Conservation (phyloP, 1,140 invertebrate species). For the Drosophila triauraria region DNA sequence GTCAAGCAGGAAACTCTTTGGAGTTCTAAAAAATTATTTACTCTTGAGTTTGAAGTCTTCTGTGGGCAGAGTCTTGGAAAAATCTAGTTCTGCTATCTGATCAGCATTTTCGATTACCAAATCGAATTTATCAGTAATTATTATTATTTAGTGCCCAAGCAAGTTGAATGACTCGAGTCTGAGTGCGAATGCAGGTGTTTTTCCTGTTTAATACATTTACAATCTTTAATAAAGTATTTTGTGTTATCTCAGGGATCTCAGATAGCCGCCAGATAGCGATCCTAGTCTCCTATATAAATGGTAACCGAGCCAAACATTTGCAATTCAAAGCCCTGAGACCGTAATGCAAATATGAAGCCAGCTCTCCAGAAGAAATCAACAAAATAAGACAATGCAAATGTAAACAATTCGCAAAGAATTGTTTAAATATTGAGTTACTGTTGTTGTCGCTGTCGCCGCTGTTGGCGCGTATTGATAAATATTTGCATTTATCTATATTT, state of each 20-base stretch:
- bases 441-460: not conserved
- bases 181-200: slow-evolving; percentile 33
- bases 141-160: slow-evolving; percentile 30
- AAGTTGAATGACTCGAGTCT: slow-evolving; percentile 49
- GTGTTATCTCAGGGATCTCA: slow-evolving; percentile 48
- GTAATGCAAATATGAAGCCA: slow-evolving; percentile 35
- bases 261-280: slow-evolving; percentile 24
- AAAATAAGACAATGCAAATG: slow-evolving; percentile 59
- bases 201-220: slow-evolving; percentile 45
- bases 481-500: slow-evolving; percentile 65
- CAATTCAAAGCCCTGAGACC: slow-evolving; percentile 53
- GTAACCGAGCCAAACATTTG: slow-evolving; percentile 53
- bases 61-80: not conserved
- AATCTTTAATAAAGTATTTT: slow-evolving; percentile 29
- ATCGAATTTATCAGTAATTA: slow-evolving; percentile 39
- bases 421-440: slow-evolving; percentile 57
- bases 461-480: slow-evolving; percentile 46
- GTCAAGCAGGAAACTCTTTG: slow-evolving; percentile 10
- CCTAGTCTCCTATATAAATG: not conserved
- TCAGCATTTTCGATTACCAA: not conserved
- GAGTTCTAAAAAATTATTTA: slow-evolving; percentile 10
- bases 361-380: slow-evolving; percentile 29
- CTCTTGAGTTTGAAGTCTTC: slow-evolving; percentile 26
- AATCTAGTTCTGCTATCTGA: not conserved
- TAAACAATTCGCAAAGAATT: slow-evolving; percentile 59